Evolutionary conservation across 2,888 invertebrate species (phyloP).

Genomic region (Eilema depressum): DNA sequence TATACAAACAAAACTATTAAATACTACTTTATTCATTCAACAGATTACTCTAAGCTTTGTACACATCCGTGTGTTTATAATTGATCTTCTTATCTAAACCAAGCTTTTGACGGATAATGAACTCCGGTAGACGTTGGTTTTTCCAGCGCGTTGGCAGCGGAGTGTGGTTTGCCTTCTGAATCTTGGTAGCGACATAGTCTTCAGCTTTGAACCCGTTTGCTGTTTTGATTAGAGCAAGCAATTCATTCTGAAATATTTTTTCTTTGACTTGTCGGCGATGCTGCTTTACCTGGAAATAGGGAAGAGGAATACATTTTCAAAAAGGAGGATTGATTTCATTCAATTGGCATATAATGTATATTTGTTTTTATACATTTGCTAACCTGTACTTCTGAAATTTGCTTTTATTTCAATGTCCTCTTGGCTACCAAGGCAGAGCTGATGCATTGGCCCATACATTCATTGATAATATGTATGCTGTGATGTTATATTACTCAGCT

Average conservation of each 20-base stretch:
- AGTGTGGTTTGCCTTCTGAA: conserved; percentile 88
- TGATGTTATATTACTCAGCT: no score
- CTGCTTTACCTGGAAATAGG: conserved; percentile 83
- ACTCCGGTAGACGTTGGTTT: conserved; percentile 89
- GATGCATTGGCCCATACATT: no score
- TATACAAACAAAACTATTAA: conserved; percentile 18
- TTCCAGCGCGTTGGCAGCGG: conserved; percentile 87
- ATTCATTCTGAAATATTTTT: conserved; percentile 91
- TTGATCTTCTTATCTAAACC: conserved; percentile 87
- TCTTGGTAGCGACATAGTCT: conserved; percentile 89
- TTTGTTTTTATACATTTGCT: no score
- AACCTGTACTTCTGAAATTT: no score
- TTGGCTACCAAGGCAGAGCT: no score
- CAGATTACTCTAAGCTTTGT: conserved; percentile 66
- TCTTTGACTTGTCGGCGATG: conserved; percentile 91
- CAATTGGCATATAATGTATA: no score
- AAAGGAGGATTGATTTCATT: no score
- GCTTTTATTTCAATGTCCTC: no score
- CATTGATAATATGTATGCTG: no score
- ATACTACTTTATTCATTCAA: conserved; percentile 43
- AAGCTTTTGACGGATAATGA: conserved; percentile 89
- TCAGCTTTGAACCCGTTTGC: conserved; percentile 93
- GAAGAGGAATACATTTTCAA: no score
- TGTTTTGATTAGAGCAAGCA: conserved; percentile 89
- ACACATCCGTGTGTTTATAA: conserved; percentile 80